Evolutionary conservation across 2,888 invertebrate species (phyloP).

Genomic region (Lasiommata megera): DNA sequence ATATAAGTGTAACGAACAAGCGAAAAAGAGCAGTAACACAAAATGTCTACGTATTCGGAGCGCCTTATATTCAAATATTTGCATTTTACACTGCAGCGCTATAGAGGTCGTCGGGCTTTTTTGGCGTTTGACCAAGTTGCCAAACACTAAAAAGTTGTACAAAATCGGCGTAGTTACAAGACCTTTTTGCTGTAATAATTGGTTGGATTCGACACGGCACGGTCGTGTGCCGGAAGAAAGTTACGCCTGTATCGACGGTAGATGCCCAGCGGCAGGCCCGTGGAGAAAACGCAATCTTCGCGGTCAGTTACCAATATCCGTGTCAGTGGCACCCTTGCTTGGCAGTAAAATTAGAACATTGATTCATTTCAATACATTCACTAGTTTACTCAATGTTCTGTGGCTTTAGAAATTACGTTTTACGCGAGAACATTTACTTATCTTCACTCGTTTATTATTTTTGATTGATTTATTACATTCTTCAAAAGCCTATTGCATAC

Average conservation of each 20-base stretch:
- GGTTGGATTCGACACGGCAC: conserved; percentile 37
- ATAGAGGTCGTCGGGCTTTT: conserved; percentile 2
- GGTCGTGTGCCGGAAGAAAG: conserved; percentile 46
- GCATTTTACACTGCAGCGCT: conserved; percentile 2
- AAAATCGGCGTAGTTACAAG: neutral
- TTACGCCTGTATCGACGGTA: conserved; percentile 37
- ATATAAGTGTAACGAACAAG: too few relatives aligned
- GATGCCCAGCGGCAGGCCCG: conserved; percentile 36
- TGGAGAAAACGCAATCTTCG: conserved; percentile 59
- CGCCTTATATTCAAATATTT: neutral
- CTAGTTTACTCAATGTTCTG: neutral
- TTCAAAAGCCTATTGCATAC: too few relatives aligned
- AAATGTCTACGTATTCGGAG: neutral
- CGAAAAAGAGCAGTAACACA: neutral
- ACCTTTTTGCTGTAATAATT: conserved; percentile 19
- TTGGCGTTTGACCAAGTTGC: conserved; percentile 16
- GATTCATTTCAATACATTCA: conserved; percentile 1
- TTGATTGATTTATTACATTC: too few relatives aligned
- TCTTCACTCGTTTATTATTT: too few relatives aligned
- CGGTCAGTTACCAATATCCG: conserved; percentile 48
- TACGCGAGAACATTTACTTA: neutral
- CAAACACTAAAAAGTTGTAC: conserved; percentile 10
- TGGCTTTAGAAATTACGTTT: neutral
- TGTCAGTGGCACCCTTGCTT: conserved; percentile 19
- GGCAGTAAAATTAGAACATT: conserved; percentile 11